phyloP scores from a whole-genome alignment of 2,797 vertebrate species.

The Simalia tracyae region DNA sequence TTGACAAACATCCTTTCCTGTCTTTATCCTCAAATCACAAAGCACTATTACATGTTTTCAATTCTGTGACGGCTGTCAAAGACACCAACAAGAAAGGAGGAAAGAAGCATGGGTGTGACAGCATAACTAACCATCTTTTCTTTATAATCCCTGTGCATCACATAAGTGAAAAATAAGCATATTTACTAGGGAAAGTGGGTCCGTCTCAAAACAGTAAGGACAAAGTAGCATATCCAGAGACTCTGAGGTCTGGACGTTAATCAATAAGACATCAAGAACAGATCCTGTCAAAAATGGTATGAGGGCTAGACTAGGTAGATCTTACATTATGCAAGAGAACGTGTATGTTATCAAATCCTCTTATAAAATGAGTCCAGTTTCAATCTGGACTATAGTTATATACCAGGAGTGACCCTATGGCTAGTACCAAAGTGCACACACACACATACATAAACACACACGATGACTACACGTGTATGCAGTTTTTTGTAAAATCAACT shows the following conservation, averaged over 20 bases:
- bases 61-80: not conserved
- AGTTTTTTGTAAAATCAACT: not conserved
- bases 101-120: not conserved
- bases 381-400: not conserved
- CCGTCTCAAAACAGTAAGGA: not conserved
- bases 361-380: not conserved
- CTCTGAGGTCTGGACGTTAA: not conserved
- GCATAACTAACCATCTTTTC: not conserved
- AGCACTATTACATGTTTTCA: not conserved
- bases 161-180: not conserved
- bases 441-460: not conserved
- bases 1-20: not conserved
- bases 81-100: not conserved
- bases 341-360: not conserved
- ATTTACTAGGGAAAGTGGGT: not conserved
- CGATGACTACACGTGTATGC: not conserved
- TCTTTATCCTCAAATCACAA: not conserved
- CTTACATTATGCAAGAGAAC: not conserved
- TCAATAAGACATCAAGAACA: not conserved
- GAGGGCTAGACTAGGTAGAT: not conserved
- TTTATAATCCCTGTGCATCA: not conserved
- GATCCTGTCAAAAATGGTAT: not conserved
- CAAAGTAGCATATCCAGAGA: not conserved
- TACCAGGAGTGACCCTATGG: not conserved
- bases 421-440: not conserved